Percentiles rank a stretch among this genome's conserved stretches.
phyloP scores from a whole-genome alignment of 2,113 vertebrate species.

The Otus sunia region DNA sequence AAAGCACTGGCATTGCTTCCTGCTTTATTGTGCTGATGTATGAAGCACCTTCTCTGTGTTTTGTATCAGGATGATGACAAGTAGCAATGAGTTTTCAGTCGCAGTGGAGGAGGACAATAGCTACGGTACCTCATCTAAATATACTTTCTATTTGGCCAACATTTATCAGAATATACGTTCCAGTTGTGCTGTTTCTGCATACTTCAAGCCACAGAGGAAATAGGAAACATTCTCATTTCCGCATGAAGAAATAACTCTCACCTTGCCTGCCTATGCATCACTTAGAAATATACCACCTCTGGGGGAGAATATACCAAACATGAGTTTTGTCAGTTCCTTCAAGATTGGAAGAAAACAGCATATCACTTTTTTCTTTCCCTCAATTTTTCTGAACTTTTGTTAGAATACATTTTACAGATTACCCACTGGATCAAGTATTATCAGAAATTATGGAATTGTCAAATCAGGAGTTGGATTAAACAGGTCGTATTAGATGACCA shows the following conservation, averaged over 20 bases:
- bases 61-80: conserved; percentile 3
- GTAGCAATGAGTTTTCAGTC: conserved; percentile 5
- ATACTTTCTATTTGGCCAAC: neutral
- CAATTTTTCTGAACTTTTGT: neutral
- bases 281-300: neutral
- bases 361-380: neutral
- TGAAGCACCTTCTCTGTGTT: neutral
- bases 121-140: neutral
- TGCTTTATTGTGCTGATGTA: neutral
- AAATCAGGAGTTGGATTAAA: neutral
- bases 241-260: neutral
- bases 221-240: neutral
- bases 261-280: neutral
- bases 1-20: neutral
- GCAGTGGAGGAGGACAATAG: neutral
- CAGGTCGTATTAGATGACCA: neutral
- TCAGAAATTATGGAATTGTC: neutral
- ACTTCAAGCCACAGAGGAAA: neutral
- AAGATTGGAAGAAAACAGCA: neutral
- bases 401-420: neutral
- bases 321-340: neutral
- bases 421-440: neutral
- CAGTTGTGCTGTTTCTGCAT: neutral
- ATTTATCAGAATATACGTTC: neutral
- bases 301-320: neutral